These are phyloP conservation scores for Myotis brandtii DNA, from an alignment of 2,113 vertebrate species.

Conservation along the genomic window DNA sequence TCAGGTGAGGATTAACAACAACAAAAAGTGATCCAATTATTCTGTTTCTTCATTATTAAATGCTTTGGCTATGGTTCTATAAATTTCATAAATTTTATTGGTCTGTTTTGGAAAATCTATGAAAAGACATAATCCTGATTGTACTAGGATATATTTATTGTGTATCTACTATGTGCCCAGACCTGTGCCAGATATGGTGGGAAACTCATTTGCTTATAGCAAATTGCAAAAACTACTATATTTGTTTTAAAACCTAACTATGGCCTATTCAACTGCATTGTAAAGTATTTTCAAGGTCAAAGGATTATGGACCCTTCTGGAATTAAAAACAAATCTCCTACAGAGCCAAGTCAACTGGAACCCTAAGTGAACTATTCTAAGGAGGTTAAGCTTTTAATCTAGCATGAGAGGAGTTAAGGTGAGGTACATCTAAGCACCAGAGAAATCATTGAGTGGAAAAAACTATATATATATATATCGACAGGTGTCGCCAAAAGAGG, in stretches of 20 bases:
- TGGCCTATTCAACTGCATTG: constrained; percentile 16
- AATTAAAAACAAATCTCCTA: constrained; percentile 56
- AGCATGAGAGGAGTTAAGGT: constrained; percentile 22
- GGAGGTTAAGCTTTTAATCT: constrained; percentile 52
- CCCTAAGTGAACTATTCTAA: not conserved
- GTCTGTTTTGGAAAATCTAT: constrained; percentile 8
- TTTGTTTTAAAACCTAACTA: constrained; percentile 39
- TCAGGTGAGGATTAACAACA: not conserved
- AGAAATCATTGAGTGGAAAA: not conserved
- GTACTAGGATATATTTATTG: not conserved
- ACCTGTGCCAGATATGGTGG: not conserved
- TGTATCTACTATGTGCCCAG: not conserved
- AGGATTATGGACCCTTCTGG: not conserved
- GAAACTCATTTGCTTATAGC: not conserved
- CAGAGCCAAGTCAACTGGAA: constrained; percentile 2
- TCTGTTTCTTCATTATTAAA: constrained; percentile 27
- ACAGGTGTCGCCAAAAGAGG: not conserved
- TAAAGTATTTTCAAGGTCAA: constrained; percentile 42
- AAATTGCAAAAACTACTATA: not conserved
- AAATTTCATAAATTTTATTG: constrained; percentile 5
- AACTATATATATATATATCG: not conserved
- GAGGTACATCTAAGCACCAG: constrained; percentile 47
- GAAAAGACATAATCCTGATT: constrained; percentile 1
- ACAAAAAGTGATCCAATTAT: not conserved
- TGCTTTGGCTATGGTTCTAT: not conserved